Evolutionary conservation across 2,797 vertebrate species (phyloP).

Genomic region (Chromis chromis): DNA sequence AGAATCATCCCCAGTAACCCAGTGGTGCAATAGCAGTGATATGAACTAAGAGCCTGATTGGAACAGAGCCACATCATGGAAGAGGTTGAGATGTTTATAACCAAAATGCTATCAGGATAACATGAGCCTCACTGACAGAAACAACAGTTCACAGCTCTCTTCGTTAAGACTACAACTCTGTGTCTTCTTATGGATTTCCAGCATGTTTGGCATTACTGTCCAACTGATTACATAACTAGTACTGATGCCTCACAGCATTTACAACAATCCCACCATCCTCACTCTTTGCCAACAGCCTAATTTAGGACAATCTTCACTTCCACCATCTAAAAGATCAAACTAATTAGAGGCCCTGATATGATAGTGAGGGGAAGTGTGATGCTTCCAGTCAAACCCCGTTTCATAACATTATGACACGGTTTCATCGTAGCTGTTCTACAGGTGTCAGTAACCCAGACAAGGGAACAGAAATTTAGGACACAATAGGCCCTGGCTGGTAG

Average conservation of each 20-base stretch:
- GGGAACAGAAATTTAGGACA: not conserved
- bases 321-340: not conserved
- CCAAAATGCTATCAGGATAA: not conserved
- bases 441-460: constrained; percentile 7
- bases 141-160: constrained; percentile 1
- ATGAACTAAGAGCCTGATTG: not conserved
- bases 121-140: not conserved
- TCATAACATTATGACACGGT: not conserved
- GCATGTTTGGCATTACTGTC: constrained; percentile 37
- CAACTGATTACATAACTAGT: constrained; percentile 53
- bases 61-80: constrained; percentile 7
- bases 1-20: constrained; percentile 8
- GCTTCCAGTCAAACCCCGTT: no score
- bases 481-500: not conserved
- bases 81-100: not conserved
- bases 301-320: constrained; percentile 25
- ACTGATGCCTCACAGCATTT: constrained; percentile 41
- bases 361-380: not conserved
- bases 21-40: constrained; percentile 23
- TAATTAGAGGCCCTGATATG: not conserved
- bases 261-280: constrained; percentile 39
- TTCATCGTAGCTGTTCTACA: not conserved
- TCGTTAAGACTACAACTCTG: constrained; percentile 23
- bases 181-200: constrained; percentile 33
- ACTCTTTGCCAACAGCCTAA: constrained; percentile 31